A percentile compares a stretch with the other conserved stretches of the same genome.
These are phyloP conservation scores for Mus spretus DNA, from an alignment of 2,797 vertebrate species.

Conservation along the genomic window DNA sequence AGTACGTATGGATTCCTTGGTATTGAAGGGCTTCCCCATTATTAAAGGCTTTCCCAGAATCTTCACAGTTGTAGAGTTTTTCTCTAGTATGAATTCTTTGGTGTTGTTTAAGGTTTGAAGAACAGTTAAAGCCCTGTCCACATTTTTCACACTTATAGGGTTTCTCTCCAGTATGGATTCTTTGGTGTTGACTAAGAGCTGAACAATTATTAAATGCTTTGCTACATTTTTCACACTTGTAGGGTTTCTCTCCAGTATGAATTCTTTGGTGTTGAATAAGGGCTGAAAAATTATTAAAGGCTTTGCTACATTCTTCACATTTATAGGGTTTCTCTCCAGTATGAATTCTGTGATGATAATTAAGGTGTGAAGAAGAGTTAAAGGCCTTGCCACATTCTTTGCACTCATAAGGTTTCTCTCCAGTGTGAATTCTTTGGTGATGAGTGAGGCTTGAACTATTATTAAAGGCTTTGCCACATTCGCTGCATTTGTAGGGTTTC, in stretches of 20 bases:
- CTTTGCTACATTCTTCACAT: constrained; percentile 62
- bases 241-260: constrained; percentile 35
- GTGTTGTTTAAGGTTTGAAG: constrained; percentile 55
- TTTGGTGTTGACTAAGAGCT: neutral
- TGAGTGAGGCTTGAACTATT: constrained; percentile 11
- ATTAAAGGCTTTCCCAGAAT: neutral
- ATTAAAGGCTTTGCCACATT: constrained; percentile 48
- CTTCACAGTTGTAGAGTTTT: constrained; percentile 1
- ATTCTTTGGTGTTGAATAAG: constrained; percentile 49
- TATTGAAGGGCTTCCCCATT: neutral
- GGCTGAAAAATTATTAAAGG: constrained; percentile 70
- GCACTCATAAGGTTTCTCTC: constrained; percentile 87
- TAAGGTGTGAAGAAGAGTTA: constrained; percentile 24
- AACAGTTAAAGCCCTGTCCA: constrained; percentile 17
- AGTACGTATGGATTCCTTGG: neutral
- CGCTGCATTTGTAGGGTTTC: constrained; percentile 51
- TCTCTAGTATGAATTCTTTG: constrained; percentile 75
- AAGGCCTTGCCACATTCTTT: constrained; percentile 70
- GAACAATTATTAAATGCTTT: neutral
- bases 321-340: constrained; percentile 86
- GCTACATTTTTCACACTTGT: constrained; percentile 3
- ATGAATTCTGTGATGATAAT: constrained; percentile 75
- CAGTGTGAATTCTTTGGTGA: constrained; percentile 79
- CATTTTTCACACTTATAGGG: neutral
- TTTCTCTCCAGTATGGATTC: constrained; percentile 15